Base-by-base conservation (phyloP, 2,888 invertebrate genomes). In the Drosophila paracracens region DNA sequence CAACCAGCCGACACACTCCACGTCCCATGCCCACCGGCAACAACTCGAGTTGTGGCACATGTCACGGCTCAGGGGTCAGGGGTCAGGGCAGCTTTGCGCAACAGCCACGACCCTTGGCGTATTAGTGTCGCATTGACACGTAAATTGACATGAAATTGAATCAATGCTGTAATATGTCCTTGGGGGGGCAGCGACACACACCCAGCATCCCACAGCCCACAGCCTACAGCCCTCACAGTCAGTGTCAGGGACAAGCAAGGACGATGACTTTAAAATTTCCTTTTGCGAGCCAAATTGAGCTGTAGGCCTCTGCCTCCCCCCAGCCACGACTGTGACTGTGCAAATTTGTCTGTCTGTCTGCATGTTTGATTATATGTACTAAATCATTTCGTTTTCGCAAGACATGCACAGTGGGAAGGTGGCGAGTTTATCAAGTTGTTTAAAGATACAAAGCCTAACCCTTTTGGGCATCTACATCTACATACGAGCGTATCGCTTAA, bases 81-180 rank as follows among this genome's bases (percentile, higher is more conserved):
- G 81, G 77, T 81, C 79, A 74, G 35, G 56, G 60, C 72, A 71
- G 59, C 62, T 76, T 59, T 56, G 31, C 61, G 70, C 79, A 74
- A 60, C 69, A 75, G 71, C 79, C 77, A 82, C 81, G 84, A 81
- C 83, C 81, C 86, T 76, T 59, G 76, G 88, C 78, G 88, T 88
- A 92, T 92, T 92, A 91, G 91, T 88, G 88, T 93, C 93, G 91
- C 90, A 93, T 93, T 93, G 93, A 93, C 93, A 93, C 89, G 92
- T 91, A 93, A 93, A 93, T 93, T 93, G 93, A 93, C 93, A 92
- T 92, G 91, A 93, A 93, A 93, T 93, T 93, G 93, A 93, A 93
- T 93, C 93, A 93, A 93, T 93, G 91, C 90, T 89, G 91, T 92
- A 93, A 93, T 92, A 91, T 91, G 92, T 91, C 93, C 92, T 91